These are phyloP conservation scores for Merluccius polli DNA, from an alignment of 2,797 vertebrate genomes.

Conservation along the genomic window DNA sequence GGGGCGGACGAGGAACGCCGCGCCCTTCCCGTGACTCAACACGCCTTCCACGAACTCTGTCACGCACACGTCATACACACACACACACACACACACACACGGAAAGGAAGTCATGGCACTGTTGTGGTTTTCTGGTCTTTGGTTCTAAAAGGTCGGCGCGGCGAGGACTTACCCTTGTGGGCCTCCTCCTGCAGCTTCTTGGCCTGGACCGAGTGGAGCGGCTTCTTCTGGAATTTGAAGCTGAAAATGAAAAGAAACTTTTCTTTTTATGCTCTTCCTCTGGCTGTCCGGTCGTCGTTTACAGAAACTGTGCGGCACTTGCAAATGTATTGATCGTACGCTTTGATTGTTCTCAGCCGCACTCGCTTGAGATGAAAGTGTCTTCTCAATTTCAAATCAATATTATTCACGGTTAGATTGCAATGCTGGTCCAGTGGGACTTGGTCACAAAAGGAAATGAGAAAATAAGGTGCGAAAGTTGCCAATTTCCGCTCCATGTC, in stretches of 20 bases:
- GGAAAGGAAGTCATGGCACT: background rate
- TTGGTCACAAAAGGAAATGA: too few species aligned
- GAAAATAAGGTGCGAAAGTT: too few species aligned
- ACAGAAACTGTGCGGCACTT: background rate
- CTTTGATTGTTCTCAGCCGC: background rate
- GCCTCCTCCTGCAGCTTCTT: constrained; percentile 65
- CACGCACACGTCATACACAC: constrained; percentile 6
- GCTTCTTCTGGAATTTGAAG: constrained; percentile 36
- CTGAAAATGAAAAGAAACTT: too few species aligned
- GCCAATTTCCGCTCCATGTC: too few species aligned
- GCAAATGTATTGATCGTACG: background rate
- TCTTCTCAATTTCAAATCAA: background rate
- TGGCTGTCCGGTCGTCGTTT: background rate
- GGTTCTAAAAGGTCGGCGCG: background rate
- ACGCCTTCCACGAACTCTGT: constrained; percentile 77
- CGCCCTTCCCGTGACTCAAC: constrained; percentile 82
- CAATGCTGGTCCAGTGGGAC: background rate
- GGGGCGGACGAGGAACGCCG: constrained; percentile 75
- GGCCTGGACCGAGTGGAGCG: constrained; percentile 52
- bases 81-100: too few species aligned
- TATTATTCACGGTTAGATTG: background rate
- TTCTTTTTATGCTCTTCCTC: background rate
- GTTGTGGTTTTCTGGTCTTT: background rate
- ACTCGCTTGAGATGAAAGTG: background rate
- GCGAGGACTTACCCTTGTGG: constrained; percentile 55